Conservation (phyloP, 2,113 vertebrate species). For the Daubentonia madagascariensis region DNA sequence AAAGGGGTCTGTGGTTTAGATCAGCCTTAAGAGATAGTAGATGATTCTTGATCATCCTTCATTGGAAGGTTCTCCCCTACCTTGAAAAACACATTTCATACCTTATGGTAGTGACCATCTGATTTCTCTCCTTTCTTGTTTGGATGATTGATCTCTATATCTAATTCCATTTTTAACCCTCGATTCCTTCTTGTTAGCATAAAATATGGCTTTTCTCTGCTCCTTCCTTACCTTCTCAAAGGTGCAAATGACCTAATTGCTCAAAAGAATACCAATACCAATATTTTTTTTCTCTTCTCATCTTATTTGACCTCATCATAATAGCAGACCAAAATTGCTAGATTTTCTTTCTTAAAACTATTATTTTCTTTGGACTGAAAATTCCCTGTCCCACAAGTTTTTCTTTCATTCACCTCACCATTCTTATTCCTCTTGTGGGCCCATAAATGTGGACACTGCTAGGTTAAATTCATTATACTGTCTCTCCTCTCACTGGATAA, state of each 20-base stretch:
- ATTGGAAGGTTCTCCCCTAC: neutral
- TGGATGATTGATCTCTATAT: neutral
- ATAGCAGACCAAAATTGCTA: neutral
- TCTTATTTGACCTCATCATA: neutral
- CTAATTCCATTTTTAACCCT: neutral
- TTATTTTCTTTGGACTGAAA: neutral
- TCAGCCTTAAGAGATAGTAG: neutral
- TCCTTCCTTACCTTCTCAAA: neutral
- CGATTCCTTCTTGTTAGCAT: neutral
- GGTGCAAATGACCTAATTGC: neutral
- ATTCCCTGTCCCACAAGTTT: neutral
- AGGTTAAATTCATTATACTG: neutral
- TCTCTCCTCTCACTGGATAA: neutral
- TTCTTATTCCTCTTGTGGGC: neutral
- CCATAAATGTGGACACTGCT: neutral
- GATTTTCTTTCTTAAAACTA: neutral
- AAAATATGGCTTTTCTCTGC: neutral
- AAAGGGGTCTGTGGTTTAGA: neutral
- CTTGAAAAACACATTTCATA: slow-evolving; percentile 15
- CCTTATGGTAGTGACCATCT: neutral
- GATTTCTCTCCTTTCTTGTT: slow-evolving; percentile 32
- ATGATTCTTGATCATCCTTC: neutral
- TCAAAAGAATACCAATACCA: neutral
- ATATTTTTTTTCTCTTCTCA: neutral
- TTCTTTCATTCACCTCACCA: neutral